These are phyloP conservation scores for Drosophila mojavensis DNA, from an alignment of 1,140 invertebrate species.

Conservation along the genomic window DNA sequence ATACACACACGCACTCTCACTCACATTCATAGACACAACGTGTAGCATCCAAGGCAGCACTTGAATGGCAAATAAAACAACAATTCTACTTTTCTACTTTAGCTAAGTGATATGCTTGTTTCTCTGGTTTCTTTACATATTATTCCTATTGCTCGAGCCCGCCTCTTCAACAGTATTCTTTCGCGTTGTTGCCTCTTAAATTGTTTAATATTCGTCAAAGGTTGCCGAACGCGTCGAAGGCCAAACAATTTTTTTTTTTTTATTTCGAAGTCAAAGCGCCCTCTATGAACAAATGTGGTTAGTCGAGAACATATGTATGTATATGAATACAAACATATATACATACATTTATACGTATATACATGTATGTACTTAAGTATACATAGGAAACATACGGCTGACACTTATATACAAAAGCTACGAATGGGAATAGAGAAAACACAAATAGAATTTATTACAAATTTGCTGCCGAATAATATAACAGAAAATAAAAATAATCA, in stretches of 20 bases:
- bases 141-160: conserved; percentile 58
- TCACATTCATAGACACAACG: neutral
- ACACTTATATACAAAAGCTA: conserved; percentile 40
- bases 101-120: conserved; percentile 73
- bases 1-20: neutral
- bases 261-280: conserved; percentile 46
- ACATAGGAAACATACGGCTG: conserved; percentile 41
- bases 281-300: conserved; percentile 45
- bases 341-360: conserved; percentile 1
- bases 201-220: conserved; percentile 82
- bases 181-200: conserved; percentile 59
- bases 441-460: conserved; percentile 73
- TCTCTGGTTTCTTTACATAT: conserved; percentile 72
- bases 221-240: conserved; percentile 77
- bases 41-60: conserved; percentile 42
- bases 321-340: conserved; percentile 12
- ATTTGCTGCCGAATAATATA: conserved; percentile 53
- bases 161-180: conserved; percentile 9
- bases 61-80: conserved; percentile 29
- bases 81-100: conserved; percentile 53
- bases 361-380: neutral
- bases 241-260: conserved; percentile 70
- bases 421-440: conserved; percentile 44
- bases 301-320: conserved; percentile 22
- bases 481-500: conserved; percentile 30